These are phyloP conservation scores for Glossophaga mutica DNA, from an alignment of 2,797 vertebrate genomes.

Conservation along the genomic window DNA sequence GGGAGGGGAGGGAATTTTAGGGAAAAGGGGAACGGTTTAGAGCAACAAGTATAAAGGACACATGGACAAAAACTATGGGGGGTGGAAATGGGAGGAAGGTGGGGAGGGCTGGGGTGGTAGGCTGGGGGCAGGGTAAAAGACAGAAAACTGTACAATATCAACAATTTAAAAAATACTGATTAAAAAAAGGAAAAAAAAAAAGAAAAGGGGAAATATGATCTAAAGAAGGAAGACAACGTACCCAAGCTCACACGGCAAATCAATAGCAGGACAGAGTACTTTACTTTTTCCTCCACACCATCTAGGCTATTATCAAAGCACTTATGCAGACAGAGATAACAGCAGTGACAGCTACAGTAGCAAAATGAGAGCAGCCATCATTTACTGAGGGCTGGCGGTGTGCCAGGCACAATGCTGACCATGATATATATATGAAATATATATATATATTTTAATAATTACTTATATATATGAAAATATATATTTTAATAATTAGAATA, in stretches of 20 bases:
- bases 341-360: fast-evolving
- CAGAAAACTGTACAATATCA: too few relatives aligned
- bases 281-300: neutral
- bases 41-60: too few relatives aligned
- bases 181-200: too few relatives aligned
- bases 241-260: neutral
- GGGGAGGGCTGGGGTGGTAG: too few relatives aligned
- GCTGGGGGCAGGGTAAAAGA: too few relatives aligned
- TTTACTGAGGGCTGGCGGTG: neutral
- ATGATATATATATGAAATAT: too few relatives aligned
- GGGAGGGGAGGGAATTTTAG: too few relatives aligned
- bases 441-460: neutral
- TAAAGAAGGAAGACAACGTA: neutral
- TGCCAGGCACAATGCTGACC: neutral
- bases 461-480: neutral
- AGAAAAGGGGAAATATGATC: neutral
- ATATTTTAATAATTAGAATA: neutral
- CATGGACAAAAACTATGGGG: too few relatives aligned
- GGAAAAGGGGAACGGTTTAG: too few relatives aligned
- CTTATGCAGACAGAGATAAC: neutral
- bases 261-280: neutral
- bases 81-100: too few relatives aligned
- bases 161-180: too few relatives aligned
- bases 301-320: neutral
- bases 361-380: neutral